These are phyloP conservation scores for Parazoanthus darwini DNA, from an alignment of 92 coral and sea anemone species.

Conservation along the genomic window DNA sequence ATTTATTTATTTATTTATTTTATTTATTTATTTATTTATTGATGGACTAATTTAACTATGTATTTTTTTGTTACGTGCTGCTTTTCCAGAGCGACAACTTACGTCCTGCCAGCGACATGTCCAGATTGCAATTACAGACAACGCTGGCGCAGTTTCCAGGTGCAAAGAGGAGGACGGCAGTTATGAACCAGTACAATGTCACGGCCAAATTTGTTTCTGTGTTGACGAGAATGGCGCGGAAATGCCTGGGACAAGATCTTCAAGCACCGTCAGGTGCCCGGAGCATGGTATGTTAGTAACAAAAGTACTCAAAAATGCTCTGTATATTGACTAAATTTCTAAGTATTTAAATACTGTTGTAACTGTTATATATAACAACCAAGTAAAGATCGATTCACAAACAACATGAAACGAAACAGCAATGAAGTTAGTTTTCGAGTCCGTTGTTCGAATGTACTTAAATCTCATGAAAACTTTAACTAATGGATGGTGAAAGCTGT, in stretches of 20 bases:
- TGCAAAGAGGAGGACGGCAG: constrained; percentile 36
- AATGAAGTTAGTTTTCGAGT: too few relatives aligned
- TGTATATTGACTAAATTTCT: too few relatives aligned
- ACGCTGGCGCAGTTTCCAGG: constrained; percentile 11
- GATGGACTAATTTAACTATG: background rate
- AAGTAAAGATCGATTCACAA: too few relatives aligned
- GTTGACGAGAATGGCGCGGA: constrained; percentile 1
- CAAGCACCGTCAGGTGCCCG: constrained; percentile 9
- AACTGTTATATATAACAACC: too few relatives aligned
- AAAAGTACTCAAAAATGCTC: background rate
- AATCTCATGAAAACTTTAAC: background rate
- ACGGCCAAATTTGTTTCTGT: constrained; percentile 9
- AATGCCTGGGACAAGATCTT: constrained; percentile 19
- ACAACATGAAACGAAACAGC: too few relatives aligned
- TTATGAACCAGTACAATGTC: constrained; percentile 37
- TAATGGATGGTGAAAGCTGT: background rate
- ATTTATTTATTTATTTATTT: background rate
- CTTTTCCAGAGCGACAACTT: constrained; percentile 6
- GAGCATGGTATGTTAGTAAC: constrained; percentile 33
- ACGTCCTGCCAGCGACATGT: constrained; percentile 9
- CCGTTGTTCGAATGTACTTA: too few relatives aligned
- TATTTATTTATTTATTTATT: background rate
- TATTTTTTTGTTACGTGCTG: background rate
- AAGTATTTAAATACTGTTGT: too few relatives aligned
- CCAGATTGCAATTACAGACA: constrained; percentile 17